Evolutionary conservation across 2,797 vertebrate species (phyloP).

Genomic region (Enteromius argenteus): DNA sequence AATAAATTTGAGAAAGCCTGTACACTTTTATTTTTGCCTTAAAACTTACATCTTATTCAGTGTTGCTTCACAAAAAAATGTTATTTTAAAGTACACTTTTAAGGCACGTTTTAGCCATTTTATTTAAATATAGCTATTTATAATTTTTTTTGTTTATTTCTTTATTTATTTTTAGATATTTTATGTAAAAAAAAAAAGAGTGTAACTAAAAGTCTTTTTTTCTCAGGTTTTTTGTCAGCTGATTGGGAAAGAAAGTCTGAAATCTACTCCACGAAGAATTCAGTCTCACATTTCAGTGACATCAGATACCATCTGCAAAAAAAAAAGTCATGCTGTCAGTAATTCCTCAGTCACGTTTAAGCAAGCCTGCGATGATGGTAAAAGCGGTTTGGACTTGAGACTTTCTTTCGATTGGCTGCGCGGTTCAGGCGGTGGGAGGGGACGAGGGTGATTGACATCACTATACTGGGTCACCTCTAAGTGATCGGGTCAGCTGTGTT

Average conservation of each 20-base stretch:
- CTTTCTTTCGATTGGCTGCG: neutral
- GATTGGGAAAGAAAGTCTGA: neutral
- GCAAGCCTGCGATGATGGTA: neutral
- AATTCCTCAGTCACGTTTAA: neutral
- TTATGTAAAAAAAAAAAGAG: neutral
- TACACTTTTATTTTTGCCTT: neutral
- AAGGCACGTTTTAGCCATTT: neutral
- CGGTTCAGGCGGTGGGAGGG: neutral
- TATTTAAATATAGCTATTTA: neutral
- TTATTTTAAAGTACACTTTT: neutral
- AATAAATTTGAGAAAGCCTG: neutral
- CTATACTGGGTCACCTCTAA: slow-evolving; percentile 5
- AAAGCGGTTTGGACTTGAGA: neutral
- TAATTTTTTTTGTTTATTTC: neutral
- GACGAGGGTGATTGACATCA: neutral
- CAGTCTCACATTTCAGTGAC: slow-evolving; percentile 7
- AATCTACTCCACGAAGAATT: neutral
- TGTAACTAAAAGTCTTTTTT: neutral
- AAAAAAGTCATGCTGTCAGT: neutral
- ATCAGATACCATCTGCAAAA: neutral
- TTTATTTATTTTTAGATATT: neutral
- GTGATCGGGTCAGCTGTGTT: slow-evolving; percentile 32
- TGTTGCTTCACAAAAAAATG: neutral
- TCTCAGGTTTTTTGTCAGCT: neutral
- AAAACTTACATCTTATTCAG: neutral